A percentile compares a stretch with the other conserved stretches of the same genome.
phyloP scores from a whole-genome alignment of 2,888 invertebrate species.

The Drosophila cognata region DNA sequence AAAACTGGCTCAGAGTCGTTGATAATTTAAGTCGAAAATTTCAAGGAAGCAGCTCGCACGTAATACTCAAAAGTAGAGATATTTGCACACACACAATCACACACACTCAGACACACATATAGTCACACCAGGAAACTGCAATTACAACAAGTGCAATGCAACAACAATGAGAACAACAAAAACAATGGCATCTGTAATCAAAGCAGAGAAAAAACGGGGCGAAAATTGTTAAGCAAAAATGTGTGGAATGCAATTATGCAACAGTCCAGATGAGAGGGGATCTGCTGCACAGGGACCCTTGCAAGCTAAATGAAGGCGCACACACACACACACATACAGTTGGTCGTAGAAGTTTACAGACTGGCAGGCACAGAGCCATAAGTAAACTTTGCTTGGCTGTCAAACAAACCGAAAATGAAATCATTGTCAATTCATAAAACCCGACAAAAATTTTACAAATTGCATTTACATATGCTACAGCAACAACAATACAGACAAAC shows the following conservation, averaged over 20 bases:
- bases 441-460: constrained; percentile 75
- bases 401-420: constrained; percentile 77
- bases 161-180: constrained; percentile 35
- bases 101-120: constrained; percentile 5
- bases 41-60: constrained; percentile 67
- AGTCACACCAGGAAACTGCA: constrained; percentile 62
- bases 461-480: constrained; percentile 75
- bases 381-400: constrained; percentile 53
- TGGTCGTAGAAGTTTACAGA: constrained; percentile 58
- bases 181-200: constrained; percentile 62
- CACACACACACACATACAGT: constrained; percentile 41
- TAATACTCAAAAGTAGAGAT: constrained; percentile 65
- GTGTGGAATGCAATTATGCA: constrained; percentile 73
- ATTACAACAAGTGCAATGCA: constrained; percentile 71
- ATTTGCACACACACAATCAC: constrained; percentile 27
- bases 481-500: constrained; percentile 19
- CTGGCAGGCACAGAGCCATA: constrained; percentile 28
- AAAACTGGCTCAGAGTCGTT: constrained; percentile 63
- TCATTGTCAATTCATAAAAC: constrained; percentile 80
- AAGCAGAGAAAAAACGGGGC: constrained; percentile 50
- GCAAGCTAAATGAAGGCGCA: constrained; percentile 58
- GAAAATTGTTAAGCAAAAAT: constrained; percentile 51
- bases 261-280: constrained; percentile 8
- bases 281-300: background rate
- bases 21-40: constrained; percentile 79